Percentiles rank a stretch among this genome's conserved stretches.
Conservation (phyloP, 2,113 vertebrate species). For the Naja naja region DNA sequence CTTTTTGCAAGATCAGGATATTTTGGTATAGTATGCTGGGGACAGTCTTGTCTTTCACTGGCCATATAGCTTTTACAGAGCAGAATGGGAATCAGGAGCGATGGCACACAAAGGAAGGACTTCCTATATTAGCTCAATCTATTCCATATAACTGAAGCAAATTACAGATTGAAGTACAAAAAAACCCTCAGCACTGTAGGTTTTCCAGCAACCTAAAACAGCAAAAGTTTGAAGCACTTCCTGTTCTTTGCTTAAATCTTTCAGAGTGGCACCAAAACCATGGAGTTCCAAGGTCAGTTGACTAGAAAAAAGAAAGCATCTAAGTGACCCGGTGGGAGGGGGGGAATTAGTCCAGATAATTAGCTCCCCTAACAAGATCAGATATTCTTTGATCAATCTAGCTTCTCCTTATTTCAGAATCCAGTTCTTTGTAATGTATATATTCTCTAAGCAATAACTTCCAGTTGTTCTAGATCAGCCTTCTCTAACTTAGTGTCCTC, state of each 20-base stretch:
- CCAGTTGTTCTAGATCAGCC: conserved; percentile 1
- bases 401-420: not conserved
- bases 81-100: not conserved
- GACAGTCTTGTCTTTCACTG: not conserved
- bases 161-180: not conserved
- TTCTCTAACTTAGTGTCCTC: not conserved
- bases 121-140: not conserved
- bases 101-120: not conserved
- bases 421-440: not conserved
- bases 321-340: not conserved
- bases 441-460: not conserved
- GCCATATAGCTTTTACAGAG: not conserved
- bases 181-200: not conserved
- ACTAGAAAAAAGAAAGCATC: not conserved
- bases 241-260: conserved; percentile 5
- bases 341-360: not conserved
- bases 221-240: conserved; percentile 11
- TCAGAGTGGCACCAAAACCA: conserved; percentile 12
- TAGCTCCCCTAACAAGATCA: not conserved
- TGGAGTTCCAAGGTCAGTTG: conserved; percentile 1
- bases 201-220: conserved; percentile 24
- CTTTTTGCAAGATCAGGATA: not conserved
- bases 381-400: conserved; percentile 8
- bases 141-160: conserved; percentile 2
- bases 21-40: not conserved